phyloP scores from a whole-genome alignment of 2,888 invertebrate species.

The Spicauda simplicius region DNA sequence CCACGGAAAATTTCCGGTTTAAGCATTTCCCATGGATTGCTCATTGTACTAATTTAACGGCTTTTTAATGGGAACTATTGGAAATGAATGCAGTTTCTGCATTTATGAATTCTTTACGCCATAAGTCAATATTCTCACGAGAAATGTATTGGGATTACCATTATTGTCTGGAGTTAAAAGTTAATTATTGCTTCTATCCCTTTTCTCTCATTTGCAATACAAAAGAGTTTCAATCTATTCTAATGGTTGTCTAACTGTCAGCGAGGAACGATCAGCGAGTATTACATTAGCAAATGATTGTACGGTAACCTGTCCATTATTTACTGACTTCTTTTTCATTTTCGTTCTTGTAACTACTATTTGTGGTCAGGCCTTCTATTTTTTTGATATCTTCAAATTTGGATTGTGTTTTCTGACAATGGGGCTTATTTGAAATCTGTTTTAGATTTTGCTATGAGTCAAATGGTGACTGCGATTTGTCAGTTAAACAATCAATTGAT shows the following conservation, averaged over 20 bases:
- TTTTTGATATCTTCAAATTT: no score
- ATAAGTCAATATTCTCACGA: constrained; percentile 1
- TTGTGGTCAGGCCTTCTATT: no score
- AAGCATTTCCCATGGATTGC: not conserved
- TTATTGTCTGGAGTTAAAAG: not conserved
- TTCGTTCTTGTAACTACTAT: no score
- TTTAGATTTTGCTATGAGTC: no score
- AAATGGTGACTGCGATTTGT: no score
- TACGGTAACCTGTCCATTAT: not conserved
- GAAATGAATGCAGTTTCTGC: not conserved
- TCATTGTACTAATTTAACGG: not conserved
- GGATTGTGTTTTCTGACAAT: no score
- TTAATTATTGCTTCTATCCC: not conserved
- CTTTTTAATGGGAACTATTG: not conserved
- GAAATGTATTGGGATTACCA: not conserved
- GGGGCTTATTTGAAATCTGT: no score
- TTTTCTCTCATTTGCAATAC: constrained; percentile 20
- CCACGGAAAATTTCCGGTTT: not conserved
- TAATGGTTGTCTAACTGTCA: not conserved
- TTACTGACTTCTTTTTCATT: no score
- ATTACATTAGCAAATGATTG: not conserved
- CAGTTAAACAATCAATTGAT: no score
- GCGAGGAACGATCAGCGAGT: not conserved
- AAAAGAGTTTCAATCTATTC: constrained; percentile 1
- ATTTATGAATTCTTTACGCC: not conserved